Conservation (phyloP, 2,888 invertebrate genomes). For the Steromphala cineraria region DNA sequence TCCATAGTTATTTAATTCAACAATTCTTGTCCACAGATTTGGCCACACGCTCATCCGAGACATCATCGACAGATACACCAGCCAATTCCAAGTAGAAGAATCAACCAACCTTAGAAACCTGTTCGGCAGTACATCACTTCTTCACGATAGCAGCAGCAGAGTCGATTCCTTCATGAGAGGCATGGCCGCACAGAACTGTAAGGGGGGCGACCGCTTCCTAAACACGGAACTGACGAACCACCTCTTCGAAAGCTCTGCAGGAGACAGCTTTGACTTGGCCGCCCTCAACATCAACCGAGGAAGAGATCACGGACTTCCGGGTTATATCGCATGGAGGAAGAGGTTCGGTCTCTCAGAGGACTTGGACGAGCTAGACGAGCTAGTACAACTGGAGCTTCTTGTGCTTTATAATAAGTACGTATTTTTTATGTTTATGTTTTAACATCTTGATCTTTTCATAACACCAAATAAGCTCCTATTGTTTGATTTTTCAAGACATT, state of each 20-base stretch:
- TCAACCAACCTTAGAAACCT: background rate
- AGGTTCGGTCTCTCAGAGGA: constrained; percentile 66
- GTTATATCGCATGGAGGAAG: constrained; percentile 84
- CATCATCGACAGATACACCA: background rate
- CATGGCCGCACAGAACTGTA: constrained; percentile 37
- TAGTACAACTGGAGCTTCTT: too few species aligned
- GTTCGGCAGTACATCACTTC: background rate
- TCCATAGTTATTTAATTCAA: background rate
- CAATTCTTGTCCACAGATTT: constrained; percentile 74
- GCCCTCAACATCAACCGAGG: constrained; percentile 92
- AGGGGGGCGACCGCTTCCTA: constrained; percentile 31
- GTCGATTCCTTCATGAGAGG: background rate
- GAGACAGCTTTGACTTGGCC: constrained; percentile 83
- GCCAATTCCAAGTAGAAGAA: background rate
- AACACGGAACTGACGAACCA: constrained; percentile 92
- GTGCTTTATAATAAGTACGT: too few species aligned
- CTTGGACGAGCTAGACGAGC: constrained; percentile 2
- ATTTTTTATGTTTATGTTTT: too few species aligned
- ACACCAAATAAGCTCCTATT: too few species aligned
- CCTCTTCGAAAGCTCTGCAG: constrained; percentile 79
- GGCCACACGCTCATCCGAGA: constrained; percentile 90
- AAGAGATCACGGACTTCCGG: constrained; percentile 89
- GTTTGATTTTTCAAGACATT: too few species aligned
- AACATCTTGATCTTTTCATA: too few species aligned
- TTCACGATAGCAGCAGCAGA: background rate